These are phyloP conservation scores for Podabrus alpinus DNA, from an alignment of 2,888 invertebrate species.

Conservation along the genomic window DNA sequence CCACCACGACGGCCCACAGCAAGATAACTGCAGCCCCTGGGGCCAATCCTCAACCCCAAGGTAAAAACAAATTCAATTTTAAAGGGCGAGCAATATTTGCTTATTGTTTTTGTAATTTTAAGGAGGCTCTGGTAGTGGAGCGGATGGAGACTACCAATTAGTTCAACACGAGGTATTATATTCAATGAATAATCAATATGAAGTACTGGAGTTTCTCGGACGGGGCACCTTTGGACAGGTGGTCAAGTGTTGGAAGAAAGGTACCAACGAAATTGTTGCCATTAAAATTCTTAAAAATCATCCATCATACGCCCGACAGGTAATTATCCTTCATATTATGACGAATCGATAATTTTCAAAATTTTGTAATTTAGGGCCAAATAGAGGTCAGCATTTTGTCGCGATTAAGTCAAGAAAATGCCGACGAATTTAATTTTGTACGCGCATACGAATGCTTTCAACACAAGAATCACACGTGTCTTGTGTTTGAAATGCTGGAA, in stretches of 20 bases:
- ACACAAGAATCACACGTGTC: conserved; percentile 98
- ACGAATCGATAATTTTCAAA: background rate
- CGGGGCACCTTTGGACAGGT: conserved; percentile 99
- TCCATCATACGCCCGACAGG: conserved; percentile 98
- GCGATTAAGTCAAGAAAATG: conserved; percentile 93
- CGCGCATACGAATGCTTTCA: conserved; percentile 99
- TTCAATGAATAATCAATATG: conserved; percentile 93
- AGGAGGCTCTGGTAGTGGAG: conserved; percentile 78
- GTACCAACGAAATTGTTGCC: conserved; percentile 99
- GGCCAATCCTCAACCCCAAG: conserved; percentile 69
- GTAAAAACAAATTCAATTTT: conserved; percentile 42
- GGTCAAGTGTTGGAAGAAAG: conserved; percentile 99
- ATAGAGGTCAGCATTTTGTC: conserved; percentile 98
- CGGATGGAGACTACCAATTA: conserved; percentile 97
- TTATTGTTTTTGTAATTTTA: conserved; percentile 34
- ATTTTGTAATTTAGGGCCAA: conserved; percentile 70
- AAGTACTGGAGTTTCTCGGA: conserved; percentile 98
- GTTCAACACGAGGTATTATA: conserved; percentile 98
- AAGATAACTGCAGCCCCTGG: conserved; percentile 81
- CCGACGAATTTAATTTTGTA: conserved; percentile 99
- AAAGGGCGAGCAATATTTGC: background rate
- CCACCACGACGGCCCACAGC: conserved; percentile 80
- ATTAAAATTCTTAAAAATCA: conserved; percentile 99
- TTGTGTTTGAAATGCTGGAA: conserved; percentile 99
- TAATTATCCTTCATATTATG: conserved; percentile 27